A percentile compares a stretch with the other conserved stretches of the same genome.
phyloP scores from a whole-genome alignment of 1,140 invertebrate species.

The Microplitis demolitor region DNA sequence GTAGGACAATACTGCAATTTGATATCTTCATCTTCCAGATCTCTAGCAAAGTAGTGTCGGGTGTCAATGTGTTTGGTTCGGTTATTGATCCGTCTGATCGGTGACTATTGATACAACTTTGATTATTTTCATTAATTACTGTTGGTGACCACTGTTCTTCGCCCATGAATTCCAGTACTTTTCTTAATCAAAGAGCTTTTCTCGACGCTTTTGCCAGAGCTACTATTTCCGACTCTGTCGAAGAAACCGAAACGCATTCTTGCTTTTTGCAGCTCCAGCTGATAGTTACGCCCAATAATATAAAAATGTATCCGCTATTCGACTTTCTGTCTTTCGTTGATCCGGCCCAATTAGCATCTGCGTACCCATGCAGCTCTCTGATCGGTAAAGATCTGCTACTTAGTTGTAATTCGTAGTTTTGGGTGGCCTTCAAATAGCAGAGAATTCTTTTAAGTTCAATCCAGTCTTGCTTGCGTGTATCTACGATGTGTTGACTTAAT shows the following conservation, averaged over 20 bases:
- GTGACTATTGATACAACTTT: slow-evolving; percentile 21
- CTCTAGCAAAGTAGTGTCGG: slow-evolving; percentile 19
- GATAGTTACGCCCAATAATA: slow-evolving; percentile 18
- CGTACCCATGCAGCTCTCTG: slow-evolving; percentile 4
- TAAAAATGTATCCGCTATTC: slow-evolving; percentile 43
- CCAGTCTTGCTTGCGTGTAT: slow-evolving; percentile 35
- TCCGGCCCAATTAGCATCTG: slow-evolving; percentile 44
- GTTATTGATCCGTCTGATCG: slow-evolving; percentile 16
- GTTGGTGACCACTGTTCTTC: background rate
- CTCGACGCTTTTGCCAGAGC: slow-evolving; percentile 27
- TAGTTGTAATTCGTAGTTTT: slow-evolving; percentile 14
- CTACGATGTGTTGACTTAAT: slow-evolving; percentile 30
- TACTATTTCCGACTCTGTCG: slow-evolving; percentile 25
- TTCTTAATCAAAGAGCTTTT: slow-evolving; percentile 31
- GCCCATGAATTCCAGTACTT: slow-evolving; percentile 2
- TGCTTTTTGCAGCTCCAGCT: slow-evolving; percentile 29
- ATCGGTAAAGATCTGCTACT: slow-evolving; percentile 8
- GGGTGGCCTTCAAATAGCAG: slow-evolving; percentile 39
- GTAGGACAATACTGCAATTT: too few species aligned
- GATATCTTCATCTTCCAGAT: too few species aligned
- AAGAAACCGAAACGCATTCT: slow-evolving; percentile 24
- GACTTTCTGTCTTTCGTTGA: slow-evolving; percentile 39
- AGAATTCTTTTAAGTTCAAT: slow-evolving; percentile 36
- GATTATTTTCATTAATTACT: slow-evolving; percentile 28
- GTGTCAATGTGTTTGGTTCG: slow-evolving; percentile 33